Percentiles rank a stretch among this genome's conserved stretches.
Conservation (phyloP, 2,797 vertebrate genomes). For the Cichlasoma orientale region DNA sequence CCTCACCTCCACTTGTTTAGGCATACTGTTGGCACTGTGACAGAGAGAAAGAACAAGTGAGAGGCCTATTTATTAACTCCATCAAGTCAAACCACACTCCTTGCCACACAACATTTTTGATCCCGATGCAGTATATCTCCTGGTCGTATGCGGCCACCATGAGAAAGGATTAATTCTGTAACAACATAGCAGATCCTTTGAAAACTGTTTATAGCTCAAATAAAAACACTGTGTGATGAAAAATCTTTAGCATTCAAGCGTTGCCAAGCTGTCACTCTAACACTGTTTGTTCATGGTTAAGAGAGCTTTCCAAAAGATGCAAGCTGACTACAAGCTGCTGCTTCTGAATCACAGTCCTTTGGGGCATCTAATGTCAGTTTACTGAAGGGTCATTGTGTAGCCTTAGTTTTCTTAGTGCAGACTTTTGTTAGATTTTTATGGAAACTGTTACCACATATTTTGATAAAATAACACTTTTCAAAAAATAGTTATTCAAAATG, state of each 20-base stretch:
- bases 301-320: conserved; percentile 63
- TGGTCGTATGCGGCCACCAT: background rate
- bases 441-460: background rate
- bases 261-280: conserved; percentile 49
- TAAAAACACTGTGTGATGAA: conserved; percentile 7
- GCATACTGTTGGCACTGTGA: conserved; percentile 93
- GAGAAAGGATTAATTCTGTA: background rate
- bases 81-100: background rate
- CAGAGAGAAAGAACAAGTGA: conserved; percentile 17
- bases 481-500: fast-evolving
- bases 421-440: background rate
- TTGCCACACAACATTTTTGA: background rate
- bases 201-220: background rate
- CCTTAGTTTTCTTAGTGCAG: background rate
- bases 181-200: background rate
- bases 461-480: background rate
- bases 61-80: background rate
- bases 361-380: conserved; percentile 17
- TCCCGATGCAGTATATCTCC: background rate
- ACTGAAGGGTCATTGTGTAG: conserved; percentile 16
- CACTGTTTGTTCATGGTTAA: conserved; percentile 29
- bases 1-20: conserved; percentile 98
- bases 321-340: conserved; percentile 45
- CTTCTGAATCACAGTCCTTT: conserved; percentile 25
- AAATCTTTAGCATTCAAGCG: conserved; percentile 31